Percentiles rank a stretch among this genome's conserved stretches.
phyloP scores from a whole-genome alignment of 2,888 invertebrate genomes.

The Pammene aurita region DNA sequence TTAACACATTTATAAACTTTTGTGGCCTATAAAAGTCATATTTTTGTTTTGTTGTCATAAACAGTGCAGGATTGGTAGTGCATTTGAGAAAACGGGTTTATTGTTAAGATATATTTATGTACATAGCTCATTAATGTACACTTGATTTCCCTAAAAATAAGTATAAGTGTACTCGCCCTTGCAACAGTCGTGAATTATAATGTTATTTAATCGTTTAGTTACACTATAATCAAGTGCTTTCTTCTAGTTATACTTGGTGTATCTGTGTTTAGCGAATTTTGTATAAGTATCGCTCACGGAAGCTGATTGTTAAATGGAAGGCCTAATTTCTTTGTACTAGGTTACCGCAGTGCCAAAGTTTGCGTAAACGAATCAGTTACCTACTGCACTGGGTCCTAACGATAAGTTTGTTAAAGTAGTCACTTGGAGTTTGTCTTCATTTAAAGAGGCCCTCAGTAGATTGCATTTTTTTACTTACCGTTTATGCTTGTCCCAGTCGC shows the following conservation, averaged over 20 bases:
- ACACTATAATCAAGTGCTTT: conserved; percentile 42
- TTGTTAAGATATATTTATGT: conserved; percentile 33
- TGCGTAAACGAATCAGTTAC: conserved; percentile 25
- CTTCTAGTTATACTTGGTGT: conserved; percentile 38
- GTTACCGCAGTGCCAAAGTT: conserved; percentile 72
- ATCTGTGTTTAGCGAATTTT: conserved; percentile 39
- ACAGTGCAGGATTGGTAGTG: conserved; percentile 23
- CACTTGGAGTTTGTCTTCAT: background rate
- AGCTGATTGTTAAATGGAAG: conserved; percentile 39
- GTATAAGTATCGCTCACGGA: conserved; percentile 32
- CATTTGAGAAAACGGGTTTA: conserved; percentile 39
- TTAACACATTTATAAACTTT: background rate
- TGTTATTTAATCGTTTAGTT: conserved; percentile 45
- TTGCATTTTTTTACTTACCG: background rate
- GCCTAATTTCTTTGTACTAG: conserved; percentile 57
- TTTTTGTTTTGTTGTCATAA: background rate
- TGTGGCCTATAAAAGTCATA: background rate
- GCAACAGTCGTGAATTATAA: conserved; percentile 41
- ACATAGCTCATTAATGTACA: conserved; percentile 29
- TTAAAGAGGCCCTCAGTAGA: conserved; percentile 2
- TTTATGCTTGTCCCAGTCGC: background rate
- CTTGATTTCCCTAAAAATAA: conserved; percentile 23
- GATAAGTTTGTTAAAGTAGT: conserved; percentile 5
- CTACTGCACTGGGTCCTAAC: conserved; percentile 17
- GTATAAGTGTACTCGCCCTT: conserved; percentile 34